phyloP scores from a whole-genome alignment of 2,888 invertebrate genomes.

The Melanchra persicariae region DNA sequence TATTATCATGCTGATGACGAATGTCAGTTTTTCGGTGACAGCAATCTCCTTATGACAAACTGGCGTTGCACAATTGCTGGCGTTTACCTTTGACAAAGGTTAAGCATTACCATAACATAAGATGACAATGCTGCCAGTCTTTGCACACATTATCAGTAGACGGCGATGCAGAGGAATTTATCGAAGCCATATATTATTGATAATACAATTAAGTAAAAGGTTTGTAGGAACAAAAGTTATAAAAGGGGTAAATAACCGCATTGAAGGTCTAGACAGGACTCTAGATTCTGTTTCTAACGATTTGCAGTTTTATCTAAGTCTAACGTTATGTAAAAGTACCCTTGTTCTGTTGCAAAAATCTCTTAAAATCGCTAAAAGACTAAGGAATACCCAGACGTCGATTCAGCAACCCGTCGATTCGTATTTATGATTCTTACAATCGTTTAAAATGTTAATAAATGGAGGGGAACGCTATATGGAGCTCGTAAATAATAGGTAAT shows the following conservation, averaged over 20 bases:
- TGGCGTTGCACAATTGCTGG: no score
- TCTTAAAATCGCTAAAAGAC: not conserved
- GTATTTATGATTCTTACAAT: slow-evolving; percentile 14
- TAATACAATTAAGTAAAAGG: not conserved
- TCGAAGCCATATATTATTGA: not conserved
- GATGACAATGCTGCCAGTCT: no score
- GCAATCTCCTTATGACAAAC: no score
- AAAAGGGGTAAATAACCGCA: not conserved
- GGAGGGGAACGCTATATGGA: not conserved
- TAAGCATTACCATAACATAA: no score
- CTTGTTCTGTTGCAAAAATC: slow-evolving; percentile 4
- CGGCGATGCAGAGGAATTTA: no score
- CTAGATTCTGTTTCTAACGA: not conserved
- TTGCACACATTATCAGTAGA: no score
- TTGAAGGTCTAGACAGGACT: not conserved
- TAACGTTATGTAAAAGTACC: not conserved
- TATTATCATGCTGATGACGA: no score
- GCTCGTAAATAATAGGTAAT: no score
- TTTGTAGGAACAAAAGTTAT: not conserved
- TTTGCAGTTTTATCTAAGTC: not conserved
- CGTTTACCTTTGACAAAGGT: no score
- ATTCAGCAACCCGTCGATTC: slow-evolving; percentile 20
- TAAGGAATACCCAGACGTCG: slow-evolving; percentile 11
- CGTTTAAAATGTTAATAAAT: slow-evolving; percentile 12
- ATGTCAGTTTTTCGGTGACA: no score